These are phyloP conservation scores for Phenganax stokvisi DNA, from an alignment of 92 coral and sea anemone species.

Conservation along the genomic window DNA sequence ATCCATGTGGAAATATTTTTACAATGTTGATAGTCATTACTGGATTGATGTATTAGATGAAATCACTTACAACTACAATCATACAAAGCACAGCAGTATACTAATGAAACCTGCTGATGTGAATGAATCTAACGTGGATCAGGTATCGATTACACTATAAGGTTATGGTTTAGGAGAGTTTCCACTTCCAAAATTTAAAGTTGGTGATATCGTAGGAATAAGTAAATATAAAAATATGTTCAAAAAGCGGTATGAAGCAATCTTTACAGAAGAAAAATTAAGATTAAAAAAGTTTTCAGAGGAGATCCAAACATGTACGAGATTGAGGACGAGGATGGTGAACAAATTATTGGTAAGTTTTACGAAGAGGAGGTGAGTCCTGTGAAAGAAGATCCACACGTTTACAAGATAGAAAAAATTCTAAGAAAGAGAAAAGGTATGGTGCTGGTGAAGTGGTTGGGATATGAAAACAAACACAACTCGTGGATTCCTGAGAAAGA, in stretches of 20 bases:
- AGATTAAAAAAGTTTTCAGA: slow-evolving; percentile 10
- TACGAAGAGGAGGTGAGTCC: slow-evolving; percentile 22
- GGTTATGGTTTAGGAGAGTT: neutral
- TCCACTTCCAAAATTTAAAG: slow-evolving; percentile 24
- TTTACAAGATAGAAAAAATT: slow-evolving; percentile 33
- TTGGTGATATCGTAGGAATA: slow-evolving; percentile 32
- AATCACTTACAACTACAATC: neutral
- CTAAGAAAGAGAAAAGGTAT: slow-evolving; percentile 22
- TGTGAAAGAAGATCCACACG: neutral
- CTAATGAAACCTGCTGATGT: slow-evolving; percentile 37
- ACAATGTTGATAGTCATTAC: slow-evolving; percentile 19
- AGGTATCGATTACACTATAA: slow-evolving; percentile 28
- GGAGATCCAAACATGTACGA: slow-evolving; percentile 38
- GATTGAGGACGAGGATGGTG: slow-evolving; percentile 14
- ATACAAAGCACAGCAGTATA: slow-evolving; percentile 32
- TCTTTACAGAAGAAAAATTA: no score
- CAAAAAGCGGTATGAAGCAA: no score
- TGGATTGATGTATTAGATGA: slow-evolving; percentile 35
- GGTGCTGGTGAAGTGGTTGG: slow-evolving; percentile 40
- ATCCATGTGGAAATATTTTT: slow-evolving; percentile 40
- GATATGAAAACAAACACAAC: slow-evolving; percentile 38
- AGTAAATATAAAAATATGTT: slow-evolving; percentile 22
- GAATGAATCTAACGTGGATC: no score
- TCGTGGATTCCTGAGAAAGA: slow-evolving; percentile 39
- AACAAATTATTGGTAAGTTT: slow-evolving; percentile 35